Conservation (phyloP, 2,888 invertebrate genomes). For the Phrixothrix hirtus region DNA sequence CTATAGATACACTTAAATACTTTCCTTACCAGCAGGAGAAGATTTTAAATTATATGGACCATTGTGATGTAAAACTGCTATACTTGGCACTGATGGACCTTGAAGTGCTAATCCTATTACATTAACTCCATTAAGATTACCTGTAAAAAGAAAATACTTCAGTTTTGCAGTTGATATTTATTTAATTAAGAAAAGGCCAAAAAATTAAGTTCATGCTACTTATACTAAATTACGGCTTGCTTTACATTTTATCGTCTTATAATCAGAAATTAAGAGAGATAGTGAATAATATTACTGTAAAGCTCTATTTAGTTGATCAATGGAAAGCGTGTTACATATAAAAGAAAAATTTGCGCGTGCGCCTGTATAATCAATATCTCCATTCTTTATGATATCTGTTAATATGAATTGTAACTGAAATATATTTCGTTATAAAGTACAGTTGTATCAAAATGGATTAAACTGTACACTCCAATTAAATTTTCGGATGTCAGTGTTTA, state of each 20-base stretch:
- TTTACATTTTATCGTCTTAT: too few species aligned
- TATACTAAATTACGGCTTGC: too few species aligned
- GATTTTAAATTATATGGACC: constrained; percentile 48
- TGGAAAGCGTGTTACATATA: constrained; percentile 22
- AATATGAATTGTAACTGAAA: background rate
- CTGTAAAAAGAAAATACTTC: too few species aligned
- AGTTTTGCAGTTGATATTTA: too few species aligned
- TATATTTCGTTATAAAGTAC: background rate
- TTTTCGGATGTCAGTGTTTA: too few species aligned
- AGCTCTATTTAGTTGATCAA: constrained; percentile 21
- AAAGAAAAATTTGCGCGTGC: constrained; percentile 16
- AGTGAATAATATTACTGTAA: too few species aligned
- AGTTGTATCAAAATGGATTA: too few species aligned
- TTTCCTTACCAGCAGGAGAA: constrained; percentile 38
- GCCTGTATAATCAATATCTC: constrained; percentile 18
- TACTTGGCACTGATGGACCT: constrained; percentile 58
- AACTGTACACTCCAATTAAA: too few species aligned
- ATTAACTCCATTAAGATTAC: constrained; percentile 73
- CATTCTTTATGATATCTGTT: constrained; percentile 12
- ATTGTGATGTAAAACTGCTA: constrained; percentile 55
- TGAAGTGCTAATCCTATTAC: constrained; percentile 62
- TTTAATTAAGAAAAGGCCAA: too few species aligned
- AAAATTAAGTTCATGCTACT: too few species aligned
- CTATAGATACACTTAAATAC: too few species aligned
- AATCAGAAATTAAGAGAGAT: too few species aligned